These are phyloP conservation scores for Cervus canadensis DNA, from an alignment of 2,113 vertebrate genomes.

Conservation along the genomic window DNA sequence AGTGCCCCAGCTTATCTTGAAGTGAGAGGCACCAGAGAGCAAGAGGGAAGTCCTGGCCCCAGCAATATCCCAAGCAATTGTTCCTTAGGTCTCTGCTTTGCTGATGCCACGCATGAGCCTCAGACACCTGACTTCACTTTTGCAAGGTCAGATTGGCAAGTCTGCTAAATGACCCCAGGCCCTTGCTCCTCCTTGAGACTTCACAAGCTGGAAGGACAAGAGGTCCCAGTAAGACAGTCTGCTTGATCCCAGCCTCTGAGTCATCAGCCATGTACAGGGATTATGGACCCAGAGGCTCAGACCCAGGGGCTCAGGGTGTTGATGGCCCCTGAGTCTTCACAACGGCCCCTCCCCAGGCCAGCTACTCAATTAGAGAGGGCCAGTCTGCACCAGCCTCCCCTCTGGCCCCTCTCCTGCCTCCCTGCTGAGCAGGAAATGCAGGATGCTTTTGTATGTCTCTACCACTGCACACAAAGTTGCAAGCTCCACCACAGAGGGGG, in stretches of 20 bases:
- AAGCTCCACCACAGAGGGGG: slow-evolving; percentile 27
- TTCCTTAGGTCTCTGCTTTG: not conserved
- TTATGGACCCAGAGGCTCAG: not conserved
- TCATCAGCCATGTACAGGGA: not conserved
- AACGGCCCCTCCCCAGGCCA: not conserved
- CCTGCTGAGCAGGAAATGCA: accelerated
- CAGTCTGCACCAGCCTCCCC: not conserved
- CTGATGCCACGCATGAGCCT: accelerated
- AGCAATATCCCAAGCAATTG: not conserved
- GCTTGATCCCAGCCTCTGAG: not conserved
- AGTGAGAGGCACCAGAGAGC: not conserved
- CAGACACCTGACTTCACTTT: not conserved
- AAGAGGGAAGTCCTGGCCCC: not conserved
- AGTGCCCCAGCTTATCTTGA: not conserved
- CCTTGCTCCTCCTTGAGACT: not conserved
- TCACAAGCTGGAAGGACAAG: not conserved
- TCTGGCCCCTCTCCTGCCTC: accelerated
- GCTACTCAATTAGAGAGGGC: not conserved
- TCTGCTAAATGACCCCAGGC: not conserved
- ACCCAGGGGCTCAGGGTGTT: not conserved
- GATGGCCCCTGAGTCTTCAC: not conserved
- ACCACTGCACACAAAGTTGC: not conserved
- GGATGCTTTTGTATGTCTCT: not conserved
- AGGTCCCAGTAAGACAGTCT: not conserved
- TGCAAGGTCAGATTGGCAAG: not conserved